Evolutionary conservation across 2,888 invertebrate genomes (phyloP), one percentile per base, ranked within the genome.

Genomic region (Ormyrus pomaceus): DNA sequence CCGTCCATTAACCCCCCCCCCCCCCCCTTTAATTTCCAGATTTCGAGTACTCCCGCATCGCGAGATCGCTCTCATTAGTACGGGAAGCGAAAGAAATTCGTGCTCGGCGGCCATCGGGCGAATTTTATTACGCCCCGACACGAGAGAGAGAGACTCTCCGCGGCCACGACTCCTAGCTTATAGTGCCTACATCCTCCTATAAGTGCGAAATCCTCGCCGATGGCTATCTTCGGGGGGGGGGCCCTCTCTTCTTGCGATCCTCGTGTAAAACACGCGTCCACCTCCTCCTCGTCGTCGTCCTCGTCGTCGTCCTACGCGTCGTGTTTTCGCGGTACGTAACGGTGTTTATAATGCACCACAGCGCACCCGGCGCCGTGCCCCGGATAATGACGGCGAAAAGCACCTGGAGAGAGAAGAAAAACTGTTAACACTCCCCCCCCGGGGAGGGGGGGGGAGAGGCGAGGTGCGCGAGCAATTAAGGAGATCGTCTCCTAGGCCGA

Each of bases 231-330:
- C 74, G 65, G 10, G n/a, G 53, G 13, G 5, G n/a, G 10, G 10
- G 64, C 10, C 13, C 55, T 13, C 13, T 19, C 45, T 45, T 46
- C 45, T 45, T 1, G 45, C n/a, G 19, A 19, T 50, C 53, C 34
- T 46, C 69, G 55, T 80, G 79, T 80, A 71, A 61, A 80, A 80
- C 79, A 80, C 75, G 71, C 79, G 71, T 80, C n/a, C 55, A 6
- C 10, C 45, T 48, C 19, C 13, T 13, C 19, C 10, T 45, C 48
- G 19, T 50, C 13, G 58, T 19, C 19, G 34, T 34, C 34, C 4
- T 34, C 34, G 34, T 34, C 34, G 34, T 34, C 34, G 34, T 34
- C 34, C 34, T 34, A 34, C 9, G 34, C 34, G 71, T 65, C 68
- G 69, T 69, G 79, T 79, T 75, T 79, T 75, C 75, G 65, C 74